Base-by-base conservation (phyloP, 2,797 vertebrate genomes). In the Acipenser ruthenus region DNA sequence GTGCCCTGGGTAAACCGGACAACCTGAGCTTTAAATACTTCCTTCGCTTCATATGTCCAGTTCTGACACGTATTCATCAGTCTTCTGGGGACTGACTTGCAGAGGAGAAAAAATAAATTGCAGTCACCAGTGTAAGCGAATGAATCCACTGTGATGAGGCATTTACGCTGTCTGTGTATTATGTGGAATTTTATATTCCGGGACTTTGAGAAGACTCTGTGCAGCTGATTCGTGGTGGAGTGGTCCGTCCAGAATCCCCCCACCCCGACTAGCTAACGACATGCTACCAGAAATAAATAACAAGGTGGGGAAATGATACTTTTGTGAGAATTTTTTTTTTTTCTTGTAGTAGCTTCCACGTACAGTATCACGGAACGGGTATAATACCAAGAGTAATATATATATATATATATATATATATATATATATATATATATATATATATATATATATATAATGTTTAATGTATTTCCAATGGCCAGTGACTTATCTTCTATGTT, bases 211-310 rank as follows among this genome's bases (percentile, higher is more conserved):
- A 13, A 18, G 10, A 10, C 7, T 47, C 49, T 15, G 7, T 49
- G 9, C 23, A 48, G 11, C 47, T 51, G 5, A 10, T 60, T 60
- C 13, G 50, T 12, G 15, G 53, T 50, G 23, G 49, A 56, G 60
- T 67, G 52, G 15, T 18, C 60, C 51, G 15, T 18, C 60, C 51
- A 64, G 63, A 60, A 15, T 37, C 15, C 67, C 64, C 69, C 49
- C 48, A 0, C 61, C 23, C 12, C 51, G 23, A 3, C 50, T 6
- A 51, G 61, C 71, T 18, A 60, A 48, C 75, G 81, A 62, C 72
- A 91, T 91, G 89, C 78, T 91, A 75, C 89, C 89, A 70, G 89
- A 91, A 79, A 91, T 91, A 62, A 90, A 89, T 67, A 89, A 80
- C 78, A 89, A 89, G 87, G 88, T 90, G 79, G 87, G 79, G 52